phyloP scores from a whole-genome alignment of 1,140 invertebrate species.

The Cephus cinctus region DNA sequence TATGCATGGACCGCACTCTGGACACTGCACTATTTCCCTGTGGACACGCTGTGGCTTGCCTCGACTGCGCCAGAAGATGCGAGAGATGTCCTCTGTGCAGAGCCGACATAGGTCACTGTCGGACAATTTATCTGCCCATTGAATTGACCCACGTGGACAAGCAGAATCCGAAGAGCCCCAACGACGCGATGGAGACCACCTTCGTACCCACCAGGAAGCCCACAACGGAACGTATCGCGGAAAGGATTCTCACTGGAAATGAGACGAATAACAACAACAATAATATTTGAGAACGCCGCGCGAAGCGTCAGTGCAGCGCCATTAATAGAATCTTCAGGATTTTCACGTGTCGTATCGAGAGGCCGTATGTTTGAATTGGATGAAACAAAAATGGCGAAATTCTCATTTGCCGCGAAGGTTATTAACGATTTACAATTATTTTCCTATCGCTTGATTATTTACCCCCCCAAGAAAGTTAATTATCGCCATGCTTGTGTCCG shows the following conservation, averaged over 20 bases:
- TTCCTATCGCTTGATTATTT: no score
- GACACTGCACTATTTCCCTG: slow-evolving; percentile 83
- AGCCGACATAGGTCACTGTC: slow-evolving; percentile 68
- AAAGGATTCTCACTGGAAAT: slow-evolving; percentile 25
- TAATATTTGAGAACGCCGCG: slow-evolving; percentile 39
- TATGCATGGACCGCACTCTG: slow-evolving; percentile 79
- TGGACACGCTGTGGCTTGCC: slow-evolving; percentile 77
- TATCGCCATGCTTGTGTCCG: no score
- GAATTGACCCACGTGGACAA: slow-evolving; percentile 54
- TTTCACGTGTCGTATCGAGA: slow-evolving; percentile 36
- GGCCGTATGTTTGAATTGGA: no score
- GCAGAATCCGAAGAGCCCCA: slow-evolving; percentile 34
- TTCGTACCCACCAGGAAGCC: slow-evolving; percentile 21
- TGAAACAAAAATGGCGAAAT: no score
- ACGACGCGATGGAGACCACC: slow-evolving; percentile 26
- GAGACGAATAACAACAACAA: slow-evolving; percentile 29
- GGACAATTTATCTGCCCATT: slow-evolving; percentile 71
- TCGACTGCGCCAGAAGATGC: slow-evolving; percentile 69
- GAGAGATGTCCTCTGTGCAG: slow-evolving; percentile 77
- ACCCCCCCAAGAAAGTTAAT: no score
- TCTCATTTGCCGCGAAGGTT: no score
- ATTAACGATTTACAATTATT: no score
- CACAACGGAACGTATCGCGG: slow-evolving; percentile 22
- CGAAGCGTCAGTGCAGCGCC: slow-evolving; percentile 20
- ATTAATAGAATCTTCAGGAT: slow-evolving; percentile 34